Base-by-base conservation (phyloP, 2,888 invertebrate species). In the Oxycera nigricornis region DNA sequence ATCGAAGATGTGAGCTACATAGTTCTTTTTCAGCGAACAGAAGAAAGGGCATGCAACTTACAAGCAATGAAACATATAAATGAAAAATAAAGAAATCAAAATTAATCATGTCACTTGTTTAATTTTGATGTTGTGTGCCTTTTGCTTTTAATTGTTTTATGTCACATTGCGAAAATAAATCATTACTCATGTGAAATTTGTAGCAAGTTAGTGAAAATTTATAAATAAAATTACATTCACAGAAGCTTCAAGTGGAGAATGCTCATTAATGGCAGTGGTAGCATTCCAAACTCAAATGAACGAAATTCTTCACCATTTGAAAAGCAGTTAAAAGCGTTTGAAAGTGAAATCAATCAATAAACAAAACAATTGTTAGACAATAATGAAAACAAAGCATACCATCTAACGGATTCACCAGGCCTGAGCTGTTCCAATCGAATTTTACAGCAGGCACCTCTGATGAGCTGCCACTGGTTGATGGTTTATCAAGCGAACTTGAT, bases 341-440 rank as follows among this genome's bases (percentile, higher is more conserved):
- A 46, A 73, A 62, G 61, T 62, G 39, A 72, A 72, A 72, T 57
- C 28, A 68, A 68, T 20, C n/a, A n/a, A n/a, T n/a, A n/a, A n/a
- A n/a, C n/a, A n/a, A n/a, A n/a, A n/a, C n/a, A n/a, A n/a, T n/a
- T n/a, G n/a, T 46, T 46, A 52, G n/a, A 26, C 35, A 22, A 50
- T 28, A 24, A 46, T 72, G n/a, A 61, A 50, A 46, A 2, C 2
- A 20, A 77, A 81, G 86, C 88, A 88, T 86, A 89, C 89, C 86
- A 83, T 92, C 92, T 78, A 92, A 84, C 73, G 92, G 92, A 86
- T 92, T 92, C 35, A 89, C 88, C 74, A 92, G 86, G 75, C 92
- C 92, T 79, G 91, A 89, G 80, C 88, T 88, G 80, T 87, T 90
- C 92, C 92, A 92, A 85, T 92, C 92, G 84, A 93, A 92, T 81